Percentiles rank a stretch among this genome's conserved stretches.
phyloP scores from a whole-genome alignment of 2,888 invertebrate species.

The Tipula unca region DNA sequence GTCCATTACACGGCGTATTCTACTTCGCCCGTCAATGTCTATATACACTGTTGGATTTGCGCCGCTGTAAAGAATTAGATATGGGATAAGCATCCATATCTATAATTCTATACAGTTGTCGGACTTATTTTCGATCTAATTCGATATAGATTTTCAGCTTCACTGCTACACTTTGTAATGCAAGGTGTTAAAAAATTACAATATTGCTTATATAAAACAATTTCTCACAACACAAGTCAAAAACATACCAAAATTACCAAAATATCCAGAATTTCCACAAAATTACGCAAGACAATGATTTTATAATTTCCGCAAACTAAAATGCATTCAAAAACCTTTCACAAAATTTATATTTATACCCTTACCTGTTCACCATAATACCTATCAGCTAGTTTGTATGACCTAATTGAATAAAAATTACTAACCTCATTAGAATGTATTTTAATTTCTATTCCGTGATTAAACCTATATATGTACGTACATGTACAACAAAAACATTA shows the following conservation, averaged over 20 bases:
- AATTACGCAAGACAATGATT: background rate
- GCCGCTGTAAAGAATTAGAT: too few species aligned
- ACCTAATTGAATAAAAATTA: background rate
- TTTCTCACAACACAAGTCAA: background rate
- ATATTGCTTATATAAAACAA: background rate
- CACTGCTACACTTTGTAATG: too few species aligned
- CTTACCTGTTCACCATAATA: background rate
- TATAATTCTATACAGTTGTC: too few species aligned
- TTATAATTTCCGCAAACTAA: background rate
- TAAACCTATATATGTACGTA: background rate
- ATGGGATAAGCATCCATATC: too few species aligned
- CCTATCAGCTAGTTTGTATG: background rate
- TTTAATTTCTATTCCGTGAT: background rate
- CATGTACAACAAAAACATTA: background rate
- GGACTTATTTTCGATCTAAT: too few species aligned
- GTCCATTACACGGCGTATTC: too few species aligned
- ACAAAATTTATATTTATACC: background rate
- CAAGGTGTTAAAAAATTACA: too few species aligned
- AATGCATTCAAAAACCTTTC: background rate
- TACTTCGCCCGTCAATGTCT: too few species aligned
- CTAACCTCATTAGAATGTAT: background rate
- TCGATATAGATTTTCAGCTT: too few species aligned
- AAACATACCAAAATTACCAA: background rate
- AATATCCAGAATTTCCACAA: background rate
- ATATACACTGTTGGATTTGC: too few species aligned